Percentiles rank a stretch among this genome's conserved stretches.
These are phyloP conservation scores for Oxygymnocypris stewartii DNA, from an alignment of 2,113 vertebrate species.

Conservation along the genomic window DNA sequence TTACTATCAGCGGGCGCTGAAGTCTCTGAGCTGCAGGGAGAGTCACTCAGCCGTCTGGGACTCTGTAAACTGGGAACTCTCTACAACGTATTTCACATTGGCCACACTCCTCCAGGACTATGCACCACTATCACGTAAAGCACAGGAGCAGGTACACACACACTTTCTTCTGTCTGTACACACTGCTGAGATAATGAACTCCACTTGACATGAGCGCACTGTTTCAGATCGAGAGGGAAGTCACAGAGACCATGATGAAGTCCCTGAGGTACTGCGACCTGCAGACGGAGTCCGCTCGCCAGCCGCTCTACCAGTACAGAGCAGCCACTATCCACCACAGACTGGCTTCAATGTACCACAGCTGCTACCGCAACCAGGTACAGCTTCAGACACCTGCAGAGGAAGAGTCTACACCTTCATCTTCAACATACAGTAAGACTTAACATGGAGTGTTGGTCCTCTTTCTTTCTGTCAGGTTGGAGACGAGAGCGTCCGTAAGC, in stretches of 20 bases:
- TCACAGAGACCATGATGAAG: conserved; percentile 96
- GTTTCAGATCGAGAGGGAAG: conserved; percentile 89
- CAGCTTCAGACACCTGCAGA: neutral
- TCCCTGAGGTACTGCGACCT: conserved; percentile 92
- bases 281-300: conserved; percentile 84
- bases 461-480: conserved; percentile 80
- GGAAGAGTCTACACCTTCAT: neutral
- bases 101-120: conserved; percentile 95
- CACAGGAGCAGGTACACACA: conserved; percentile 94
- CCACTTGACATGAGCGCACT: neutral
- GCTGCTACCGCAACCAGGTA: conserved; percentile 96
- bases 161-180: neutral
- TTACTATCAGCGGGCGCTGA: conserved; percentile 89
- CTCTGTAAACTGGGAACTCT: conserved; percentile 96
- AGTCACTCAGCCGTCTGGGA: conserved; percentile 91
- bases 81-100: conserved; percentile 94
- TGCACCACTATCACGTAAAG: conserved; percentile 91
- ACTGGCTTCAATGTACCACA: conserved; percentile 98
- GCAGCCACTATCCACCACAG: conserved; percentile 96
- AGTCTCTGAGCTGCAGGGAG: conserved; percentile 80
- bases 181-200: neutral
- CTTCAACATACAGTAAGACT: neutral
- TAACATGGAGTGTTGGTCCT: neutral
- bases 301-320: conserved; percentile 94
- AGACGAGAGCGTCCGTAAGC: conserved; percentile 90